Evolutionary conservation across 2,888 invertebrate species (phyloP), one percentile per base, ranked within the genome.

Genomic region (Amphipyra tragopoginis): DNA sequence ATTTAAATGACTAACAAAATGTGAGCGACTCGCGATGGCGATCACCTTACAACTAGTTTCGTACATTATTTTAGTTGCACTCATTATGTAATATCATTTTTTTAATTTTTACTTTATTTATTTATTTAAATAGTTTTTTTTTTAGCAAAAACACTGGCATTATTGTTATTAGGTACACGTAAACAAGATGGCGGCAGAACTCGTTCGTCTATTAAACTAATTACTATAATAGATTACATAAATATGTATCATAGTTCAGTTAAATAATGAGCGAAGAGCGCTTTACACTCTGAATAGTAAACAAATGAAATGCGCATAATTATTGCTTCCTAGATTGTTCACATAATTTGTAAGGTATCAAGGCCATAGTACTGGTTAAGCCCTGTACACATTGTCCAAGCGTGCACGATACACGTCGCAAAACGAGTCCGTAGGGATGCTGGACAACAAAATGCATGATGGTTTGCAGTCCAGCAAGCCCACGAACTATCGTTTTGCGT

Each of bases 61-160:
- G 81, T 85, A 88, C 86, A 86, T 77, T 84, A 80, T 82, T 84
- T 86, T 84, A 90, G 83, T 87, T 89, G 86, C 90, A 90, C 89
- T 87, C 87, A 83, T 86, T 82, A 86, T 64, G 77, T 79, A 81
- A 78, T 71, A 72, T 53, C 0, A 33, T 68, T 74, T 65, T 83
- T 81, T 80, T 72, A 73, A 79, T 78, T 59, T 81, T 84, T 84
- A 79, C 58, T 76, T 82, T 77, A 65, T 70, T 81, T 75, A 62
- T 72, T 81, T 77, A 77, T 74, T 78, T 72, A 50, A 60, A 62
- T n/a, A n/a, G n/a, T n/a, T n/a, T n/a, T n/a, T 79, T 77, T 76
- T 79, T 74, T 77, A 72, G 73, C 65, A 76, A 76, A 76, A 81
- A 77, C 74, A 73, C 62, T 74, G 75, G 65, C 75, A 63, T 71